Evolutionary conservation across 2,113 vertebrate genomes (phyloP), one percentile per base, ranked within the genome.

Genomic region (Lampris incognitus): DNA sequence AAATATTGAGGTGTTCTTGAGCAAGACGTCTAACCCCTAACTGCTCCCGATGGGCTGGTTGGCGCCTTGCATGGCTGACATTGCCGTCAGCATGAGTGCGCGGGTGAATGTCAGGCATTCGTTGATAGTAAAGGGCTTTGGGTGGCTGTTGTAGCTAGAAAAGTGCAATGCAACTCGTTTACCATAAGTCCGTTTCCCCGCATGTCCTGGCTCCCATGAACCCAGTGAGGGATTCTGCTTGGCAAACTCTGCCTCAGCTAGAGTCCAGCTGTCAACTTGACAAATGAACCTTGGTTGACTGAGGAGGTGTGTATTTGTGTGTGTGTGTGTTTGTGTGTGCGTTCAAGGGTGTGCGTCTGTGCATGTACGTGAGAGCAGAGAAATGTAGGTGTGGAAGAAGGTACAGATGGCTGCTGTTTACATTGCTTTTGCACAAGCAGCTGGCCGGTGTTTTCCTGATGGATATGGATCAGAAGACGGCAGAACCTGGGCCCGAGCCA

Each of bases 221-320:
- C 82, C 78, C 69, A 83, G 86, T 68, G 42, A 85, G 85, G 77
- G 85, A 91, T 87, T 90, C 74, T 83, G 87, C 77, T 87, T 92
- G 92, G 89, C 91, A 88, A 89, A 89, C 67, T 86, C 74, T 78
- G 57, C 79, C 88, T 87, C 83, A 83, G 85, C 85, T 60, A 81
- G 87, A 81, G 81, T 91, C 92, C 90, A 92, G 87, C 91, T 93
- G 91, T 92, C 92, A 89, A 74, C 75, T 88, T 93, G 91, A 93
- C 92, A 93, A 92, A 93, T 92, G 87, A 90, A 92, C 87, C 88
- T 86, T 87, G 85, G 88, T 86, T 83, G 86, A 90, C 72, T 86
- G 85, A 88, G 54, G 78, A 81, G 73, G 75, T 79, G 72, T 77
- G 82, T 67, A 74, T 69, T 48, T 57, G 10, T 13, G 60, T 66